A percentile compares a stretch with the other conserved stretches of the same genome.
phyloP scores from a whole-genome alignment of 1,140 invertebrate species.

The Zaprionus gabonicus region DNA sequence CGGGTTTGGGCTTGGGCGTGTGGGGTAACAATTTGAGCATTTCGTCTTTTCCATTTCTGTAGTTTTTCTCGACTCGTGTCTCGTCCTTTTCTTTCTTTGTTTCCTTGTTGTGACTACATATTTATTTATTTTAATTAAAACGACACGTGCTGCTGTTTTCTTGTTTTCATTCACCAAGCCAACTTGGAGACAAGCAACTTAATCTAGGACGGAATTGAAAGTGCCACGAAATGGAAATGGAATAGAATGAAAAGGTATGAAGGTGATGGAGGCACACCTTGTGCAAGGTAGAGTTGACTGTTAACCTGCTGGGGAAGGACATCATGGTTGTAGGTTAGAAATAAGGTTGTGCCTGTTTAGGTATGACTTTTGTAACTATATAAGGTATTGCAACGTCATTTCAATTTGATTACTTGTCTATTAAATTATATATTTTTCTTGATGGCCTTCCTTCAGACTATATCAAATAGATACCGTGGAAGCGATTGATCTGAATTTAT shows the following conservation, averaged over 20 bases:
- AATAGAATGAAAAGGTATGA: background rate
- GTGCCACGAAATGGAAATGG: background rate
- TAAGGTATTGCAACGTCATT: too few species aligned
- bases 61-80: constrained; percentile 26
- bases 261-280: background rate
- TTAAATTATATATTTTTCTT: too few species aligned
- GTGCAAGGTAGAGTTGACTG: background rate
- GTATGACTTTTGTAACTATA: background rate
- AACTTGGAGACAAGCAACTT: constrained; percentile 45
- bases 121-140: constrained; percentile 84
- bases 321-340: background rate
- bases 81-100: constrained; percentile 60
- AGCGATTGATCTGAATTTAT: too few species aligned
- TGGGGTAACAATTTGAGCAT: constrained; percentile 1
- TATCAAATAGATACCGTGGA: too few species aligned
- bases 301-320: background rate
- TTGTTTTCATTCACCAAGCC: constrained; percentile 68
- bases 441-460: too few species aligned
- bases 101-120: constrained; percentile 49
- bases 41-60: constrained; percentile 20
- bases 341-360: background rate
- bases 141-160: constrained; percentile 79
- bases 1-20: constrained; percentile 9
- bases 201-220: constrained; percentile 3
- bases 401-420: too few species aligned